A percentile compares a stretch with the other conserved stretches of the same genome.
phyloP scores from a whole-genome alignment of 1,140 invertebrate species.

The Muscidifurax raptorellus region DNA sequence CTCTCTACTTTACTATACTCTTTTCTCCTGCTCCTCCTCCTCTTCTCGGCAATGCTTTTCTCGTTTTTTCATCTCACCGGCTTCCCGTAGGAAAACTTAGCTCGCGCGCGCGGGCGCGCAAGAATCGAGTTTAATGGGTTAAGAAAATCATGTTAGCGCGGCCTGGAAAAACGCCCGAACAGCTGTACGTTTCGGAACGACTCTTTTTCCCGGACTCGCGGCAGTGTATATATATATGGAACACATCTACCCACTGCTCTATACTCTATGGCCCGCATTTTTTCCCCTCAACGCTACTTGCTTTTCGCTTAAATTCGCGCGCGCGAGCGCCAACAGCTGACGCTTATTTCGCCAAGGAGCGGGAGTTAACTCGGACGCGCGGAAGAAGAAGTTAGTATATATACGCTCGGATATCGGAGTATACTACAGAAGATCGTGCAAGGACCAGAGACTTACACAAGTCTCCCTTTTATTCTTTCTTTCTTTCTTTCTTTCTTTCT shows the following conservation, averaged over 20 bases:
- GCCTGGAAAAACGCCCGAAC: background rate
- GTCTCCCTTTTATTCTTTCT: background rate
- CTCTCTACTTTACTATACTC: too few species aligned
- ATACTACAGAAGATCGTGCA: background rate
- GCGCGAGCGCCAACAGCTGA: conserved; percentile 17
- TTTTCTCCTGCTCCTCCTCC: background rate
- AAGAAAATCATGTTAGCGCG: conserved; percentile 44
- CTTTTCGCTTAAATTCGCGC: conserved; percentile 33
- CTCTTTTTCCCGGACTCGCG: background rate
- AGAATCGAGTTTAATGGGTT: conserved; percentile 48
- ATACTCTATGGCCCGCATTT: too few species aligned
- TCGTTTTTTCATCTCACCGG: background rate
- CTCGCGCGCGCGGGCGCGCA: background rate
- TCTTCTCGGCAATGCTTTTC: background rate
- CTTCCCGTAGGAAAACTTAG: conserved; percentile 29
- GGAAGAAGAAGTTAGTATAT: background rate
- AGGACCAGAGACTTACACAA: conserved; percentile 9
- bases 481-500: background rate
- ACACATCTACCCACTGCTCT: too few species aligned
- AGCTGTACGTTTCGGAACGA: conserved; percentile 30
- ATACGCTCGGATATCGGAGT: too few species aligned
- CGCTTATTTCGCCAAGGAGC: background rate
- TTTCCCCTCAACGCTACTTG: background rate
- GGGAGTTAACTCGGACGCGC: too few species aligned
- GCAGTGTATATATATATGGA: too few species aligned